Percentiles rank a stretch among this genome's conserved stretches.
phyloP scores from a whole-genome alignment of 1,140 invertebrate genomes.

The Cydia splendana region DNA sequence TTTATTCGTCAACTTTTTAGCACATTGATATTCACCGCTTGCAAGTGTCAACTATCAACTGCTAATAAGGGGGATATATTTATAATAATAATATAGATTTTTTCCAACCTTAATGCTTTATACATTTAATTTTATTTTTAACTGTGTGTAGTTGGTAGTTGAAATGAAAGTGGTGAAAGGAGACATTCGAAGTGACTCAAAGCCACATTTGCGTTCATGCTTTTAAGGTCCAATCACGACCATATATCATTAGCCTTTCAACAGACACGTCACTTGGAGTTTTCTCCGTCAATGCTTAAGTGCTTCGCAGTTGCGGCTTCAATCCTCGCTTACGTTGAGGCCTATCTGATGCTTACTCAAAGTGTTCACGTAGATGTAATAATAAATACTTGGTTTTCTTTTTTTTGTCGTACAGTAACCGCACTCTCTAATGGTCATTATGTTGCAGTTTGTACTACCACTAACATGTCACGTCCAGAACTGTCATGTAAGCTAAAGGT shows the following conservation, averaged over 20 bases:
- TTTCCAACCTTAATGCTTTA: slow-evolving; percentile 54
- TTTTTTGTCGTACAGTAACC: slow-evolving; percentile 79
- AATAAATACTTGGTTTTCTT: slow-evolving; percentile 75
- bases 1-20: slow-evolving; percentile 60
- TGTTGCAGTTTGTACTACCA: slow-evolving; percentile 80
- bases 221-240: slow-evolving; percentile 1
- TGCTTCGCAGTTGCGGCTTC: slow-evolving; percentile 74
- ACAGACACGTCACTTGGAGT: slow-evolving; percentile 62
- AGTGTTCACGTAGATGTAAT: slow-evolving; percentile 77
- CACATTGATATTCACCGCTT: slow-evolving; percentile 55
- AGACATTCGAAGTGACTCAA: slow-evolving; percentile 61
- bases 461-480: slow-evolving; percentile 80
- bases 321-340: slow-evolving; percentile 74
- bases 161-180: slow-evolving; percentile 70
- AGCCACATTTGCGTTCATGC: neutral
- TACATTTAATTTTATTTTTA: slow-evolving; percentile 52
- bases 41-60: slow-evolving; percentile 75
- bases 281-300: slow-evolving; percentile 68
- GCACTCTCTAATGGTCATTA: slow-evolving; percentile 80
- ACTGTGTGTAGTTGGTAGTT: slow-evolving; percentile 73
- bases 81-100: slow-evolving; percentile 52
- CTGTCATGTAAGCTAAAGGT: slow-evolving; percentile 80
- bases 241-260: neutral
- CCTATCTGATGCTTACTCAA: slow-evolving; percentile 74
- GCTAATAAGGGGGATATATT: slow-evolving; percentile 65